A percentile compares a stretch with the other conserved stretches of the same genome.
Evolutionary conservation across 2,797 vertebrate species (phyloP).

Genomic region (Diplodus sargus): DNA sequence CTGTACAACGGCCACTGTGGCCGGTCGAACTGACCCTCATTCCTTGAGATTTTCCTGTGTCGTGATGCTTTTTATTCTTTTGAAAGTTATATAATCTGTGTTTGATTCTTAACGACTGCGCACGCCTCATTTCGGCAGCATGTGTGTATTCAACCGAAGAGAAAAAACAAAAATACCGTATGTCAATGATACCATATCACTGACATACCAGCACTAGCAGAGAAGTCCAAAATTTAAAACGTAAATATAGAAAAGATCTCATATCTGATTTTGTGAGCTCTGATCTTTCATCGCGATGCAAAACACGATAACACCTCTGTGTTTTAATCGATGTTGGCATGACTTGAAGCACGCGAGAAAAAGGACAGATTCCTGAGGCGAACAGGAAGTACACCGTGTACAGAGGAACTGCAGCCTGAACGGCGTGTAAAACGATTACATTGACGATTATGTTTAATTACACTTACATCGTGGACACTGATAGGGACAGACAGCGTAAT

Average conservation of each 20-base stretch:
- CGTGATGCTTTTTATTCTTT: neutral
- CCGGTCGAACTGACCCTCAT: too few relatives aligned
- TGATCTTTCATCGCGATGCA: neutral
- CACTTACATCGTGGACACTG: slow-evolving; percentile 52
- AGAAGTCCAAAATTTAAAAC: neutral
- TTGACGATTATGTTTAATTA: slow-evolving; percentile 52
- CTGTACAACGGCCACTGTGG: neutral
- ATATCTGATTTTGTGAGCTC: neutral
- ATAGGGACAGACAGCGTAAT: slow-evolving; percentile 65
- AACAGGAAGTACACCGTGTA: slow-evolving; percentile 11
- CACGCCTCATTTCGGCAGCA: neutral
- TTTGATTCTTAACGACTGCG: neutral
- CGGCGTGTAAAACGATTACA: slow-evolving; percentile 61
- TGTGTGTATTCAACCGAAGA: neutral
- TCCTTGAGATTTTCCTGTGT: neutral
- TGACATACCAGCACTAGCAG: neutral
- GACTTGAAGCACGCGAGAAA: slow-evolving; percentile 3
- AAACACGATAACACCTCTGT: neutral
- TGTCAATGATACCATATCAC: too few relatives aligned
- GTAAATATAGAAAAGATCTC: neutral
- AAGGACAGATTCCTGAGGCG: slow-evolving; percentile 28
- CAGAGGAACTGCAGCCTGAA: slow-evolving; percentile 25
- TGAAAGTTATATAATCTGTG: neutral
- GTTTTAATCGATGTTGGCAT: slow-evolving; percentile 3
- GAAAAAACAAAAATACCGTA: neutral